These are phyloP conservation scores for Anastrepha obliqua DNA, from an alignment of 1,140 invertebrate genomes.

Conservation along the genomic window DNA sequence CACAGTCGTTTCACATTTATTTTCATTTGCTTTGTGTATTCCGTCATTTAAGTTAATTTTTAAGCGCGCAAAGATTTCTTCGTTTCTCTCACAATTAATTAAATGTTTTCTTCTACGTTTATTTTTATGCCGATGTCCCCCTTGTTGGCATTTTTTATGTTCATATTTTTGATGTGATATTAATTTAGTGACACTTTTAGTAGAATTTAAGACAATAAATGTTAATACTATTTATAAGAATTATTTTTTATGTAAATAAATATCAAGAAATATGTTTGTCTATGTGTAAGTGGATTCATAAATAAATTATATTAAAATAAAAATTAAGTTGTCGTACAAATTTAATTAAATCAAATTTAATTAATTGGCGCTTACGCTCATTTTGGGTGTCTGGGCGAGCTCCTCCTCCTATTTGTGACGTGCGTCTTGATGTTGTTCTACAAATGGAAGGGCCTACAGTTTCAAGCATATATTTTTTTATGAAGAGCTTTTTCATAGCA, in stretches of 20 bases:
- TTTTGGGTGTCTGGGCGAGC: too few species aligned
- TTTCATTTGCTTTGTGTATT: constrained; percentile 10
- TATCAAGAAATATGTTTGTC: neutral
- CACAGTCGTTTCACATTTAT: neutral
- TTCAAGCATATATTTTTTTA: too few species aligned
- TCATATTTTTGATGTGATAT: constrained; percentile 42
- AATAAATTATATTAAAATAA: neutral
- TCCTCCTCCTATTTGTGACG: too few species aligned
- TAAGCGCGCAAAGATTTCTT: neutral
- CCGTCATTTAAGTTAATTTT: constrained; percentile 25
- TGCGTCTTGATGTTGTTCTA: too few species aligned
- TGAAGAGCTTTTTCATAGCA: too few species aligned
- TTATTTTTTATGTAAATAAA: neutral
- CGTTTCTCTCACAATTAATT: neutral
- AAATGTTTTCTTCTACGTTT: neutral
- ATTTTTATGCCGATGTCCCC: neutral
- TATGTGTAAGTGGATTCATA: neutral
- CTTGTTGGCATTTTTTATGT: neutral
- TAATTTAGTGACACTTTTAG: constrained; percentile 15
- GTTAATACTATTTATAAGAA: constrained; percentile 3
- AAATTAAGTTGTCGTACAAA: neutral
- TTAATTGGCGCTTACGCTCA: too few species aligned
- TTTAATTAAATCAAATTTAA: too few species aligned
- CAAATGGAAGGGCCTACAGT: too few species aligned
- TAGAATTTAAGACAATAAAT: constrained; percentile 1